phyloP scores from a whole-genome alignment of 2,888 invertebrate genomes.

The Syritta pipiens region DNA sequence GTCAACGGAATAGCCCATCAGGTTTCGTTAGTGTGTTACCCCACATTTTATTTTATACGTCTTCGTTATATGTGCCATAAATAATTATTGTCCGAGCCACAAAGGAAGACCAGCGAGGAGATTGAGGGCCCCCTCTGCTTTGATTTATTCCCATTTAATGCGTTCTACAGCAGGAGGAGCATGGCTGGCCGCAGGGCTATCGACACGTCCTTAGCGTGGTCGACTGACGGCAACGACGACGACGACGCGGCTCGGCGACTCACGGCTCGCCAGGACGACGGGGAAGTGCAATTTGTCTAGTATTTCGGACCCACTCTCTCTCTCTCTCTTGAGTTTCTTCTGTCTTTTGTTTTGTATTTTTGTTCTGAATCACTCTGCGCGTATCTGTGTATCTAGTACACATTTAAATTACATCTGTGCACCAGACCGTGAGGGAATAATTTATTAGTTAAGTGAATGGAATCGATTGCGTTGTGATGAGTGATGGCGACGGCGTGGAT shows the following conservation, averaged over 20 bases:
- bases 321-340: too few relatives aligned
- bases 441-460: slow-evolving; percentile 55
- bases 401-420: slow-evolving; percentile 30
- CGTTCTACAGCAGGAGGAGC: neutral
- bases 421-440: slow-evolving; percentile 40
- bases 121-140: slow-evolving; percentile 3
- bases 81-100: slow-evolving; percentile 48
- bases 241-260: too few relatives aligned
- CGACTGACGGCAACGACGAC: neutral
- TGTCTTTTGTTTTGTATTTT: too few relatives aligned
- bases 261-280: too few relatives aligned
- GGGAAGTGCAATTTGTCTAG: slow-evolving; percentile 42
- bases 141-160: slow-evolving; percentile 58
- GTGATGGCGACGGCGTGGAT: neutral
- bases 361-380: too few relatives aligned
- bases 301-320: neutral
- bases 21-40: slow-evolving; percentile 62
- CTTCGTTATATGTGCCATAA: slow-evolving; percentile 63
- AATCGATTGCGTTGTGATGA: slow-evolving; percentile 28
- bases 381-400: slow-evolving; percentile 17
- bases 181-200: neutral
- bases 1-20: slow-evolving; percentile 43
- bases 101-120: neutral
- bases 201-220: slow-evolving; percentile 17
- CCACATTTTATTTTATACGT: slow-evolving; percentile 55